Conservation (phyloP, 2,888 invertebrate species). For the Altica lythri region DNA sequence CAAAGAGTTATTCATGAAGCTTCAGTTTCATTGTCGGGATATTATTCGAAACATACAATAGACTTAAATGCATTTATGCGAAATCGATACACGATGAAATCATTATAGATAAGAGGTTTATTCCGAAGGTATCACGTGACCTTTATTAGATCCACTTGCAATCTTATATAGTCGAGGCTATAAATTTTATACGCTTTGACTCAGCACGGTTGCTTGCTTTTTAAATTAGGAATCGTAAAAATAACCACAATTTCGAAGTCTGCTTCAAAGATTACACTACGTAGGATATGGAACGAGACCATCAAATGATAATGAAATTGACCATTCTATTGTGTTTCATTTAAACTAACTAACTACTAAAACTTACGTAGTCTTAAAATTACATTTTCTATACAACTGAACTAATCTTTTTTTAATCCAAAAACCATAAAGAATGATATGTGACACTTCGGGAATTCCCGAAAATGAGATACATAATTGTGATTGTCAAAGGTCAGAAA, state of each 20-base stretch:
- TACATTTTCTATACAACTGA: too few relatives aligned
- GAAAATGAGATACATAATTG: too few relatives aligned
- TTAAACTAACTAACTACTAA: conserved; percentile 6
- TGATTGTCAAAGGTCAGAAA: too few relatives aligned
- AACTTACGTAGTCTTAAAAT: too few relatives aligned
- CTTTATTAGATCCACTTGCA: conserved; percentile 44
- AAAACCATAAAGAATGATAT: too few relatives aligned
- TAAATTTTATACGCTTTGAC: conserved; percentile 45
- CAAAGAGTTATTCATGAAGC: conserved; percentile 26
- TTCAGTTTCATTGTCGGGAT: conserved; percentile 21
- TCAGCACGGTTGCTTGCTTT: conserved; percentile 44
- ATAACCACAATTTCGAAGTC: conserved; percentile 40
- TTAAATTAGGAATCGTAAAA: conserved; percentile 44
- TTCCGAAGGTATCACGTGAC: conserved; percentile 38
- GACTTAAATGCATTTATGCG: conserved; percentile 32
- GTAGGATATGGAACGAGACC: too few relatives aligned
- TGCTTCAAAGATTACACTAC: conserved; percentile 33
- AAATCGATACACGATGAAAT: conserved; percentile 43
- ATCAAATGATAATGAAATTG: conserved; percentile 31
- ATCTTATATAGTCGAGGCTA: conserved; percentile 40
- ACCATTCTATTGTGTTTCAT: conserved; percentile 20
- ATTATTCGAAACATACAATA: conserved; percentile 28
- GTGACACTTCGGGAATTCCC: too few relatives aligned
- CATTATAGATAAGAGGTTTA: conserved; percentile 39
- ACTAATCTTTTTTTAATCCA: too few relatives aligned